Base-by-base conservation (phyloP, 2,888 invertebrate genomes). In the Conops quadrifasciatus region DNA sequence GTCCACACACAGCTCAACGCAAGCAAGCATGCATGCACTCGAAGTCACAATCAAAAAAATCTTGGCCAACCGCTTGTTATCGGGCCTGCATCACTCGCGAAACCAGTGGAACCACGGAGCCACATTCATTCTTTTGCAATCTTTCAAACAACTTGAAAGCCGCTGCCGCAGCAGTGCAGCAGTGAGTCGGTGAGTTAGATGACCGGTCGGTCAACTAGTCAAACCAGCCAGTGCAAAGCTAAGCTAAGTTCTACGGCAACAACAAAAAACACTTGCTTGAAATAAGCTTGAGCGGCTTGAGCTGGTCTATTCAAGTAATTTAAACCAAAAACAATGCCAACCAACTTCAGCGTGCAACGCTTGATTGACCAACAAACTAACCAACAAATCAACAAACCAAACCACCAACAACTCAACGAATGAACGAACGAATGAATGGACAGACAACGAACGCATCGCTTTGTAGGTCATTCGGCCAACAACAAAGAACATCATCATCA, bases 401-500 rank as follows among this genome's bases (percentile, higher is more conserved):
- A 36, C 36, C 4, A 36, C 36, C 9, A 36, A 36, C 36, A 36
- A 36, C 9, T 9, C 36, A 36, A 36, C 36, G 36, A 36, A 36
- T 9, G 9, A 36, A 36, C 36, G 36, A 36, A 36, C 9, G 9
- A 36, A 9, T 9, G 36, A 36, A 36, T 36, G 36, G 5, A 9
- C 36, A 36, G 36, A 36, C 36, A 36, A 36, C 36, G 36, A 36
- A 36, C 79, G 79, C 80, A 80, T 77, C 59, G 76, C 76, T 83
- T 83, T 83, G 83, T 83, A 82, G 83, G 83, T 82, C 82, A 82
- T 76, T 73, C 71, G 60, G 73, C 75, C 59, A 72, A 56, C 67
- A 62, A 67, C 72, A 74, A 53, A 51, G 30, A 16, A 36, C 36
- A 7, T 36, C 36, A 36, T 36, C 36, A 36, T 36, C 4, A n/a